Conservation (phyloP, 2,797 vertebrate genomes). For the Enteromius radiatus region DNA sequence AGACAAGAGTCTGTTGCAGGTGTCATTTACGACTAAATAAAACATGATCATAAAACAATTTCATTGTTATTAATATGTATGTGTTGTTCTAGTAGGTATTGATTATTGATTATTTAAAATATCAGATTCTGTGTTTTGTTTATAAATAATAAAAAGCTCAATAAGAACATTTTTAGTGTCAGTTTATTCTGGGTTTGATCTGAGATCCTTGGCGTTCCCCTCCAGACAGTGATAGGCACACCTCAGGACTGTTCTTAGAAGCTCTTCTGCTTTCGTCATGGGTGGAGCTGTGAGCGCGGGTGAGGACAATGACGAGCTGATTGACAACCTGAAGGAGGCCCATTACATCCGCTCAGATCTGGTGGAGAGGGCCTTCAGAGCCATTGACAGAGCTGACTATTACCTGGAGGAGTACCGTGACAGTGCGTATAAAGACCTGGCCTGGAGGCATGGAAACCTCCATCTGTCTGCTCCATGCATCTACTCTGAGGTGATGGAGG, state of each 20-base stretch:
- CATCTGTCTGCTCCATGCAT: conserved; percentile 96
- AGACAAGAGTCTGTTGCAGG: neutral
- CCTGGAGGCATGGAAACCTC: conserved; percentile 96
- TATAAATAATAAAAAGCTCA: neutral
- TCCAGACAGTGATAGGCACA: conserved; percentile 33
- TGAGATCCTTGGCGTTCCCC: conserved; percentile 2
- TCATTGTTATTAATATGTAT: neutral
- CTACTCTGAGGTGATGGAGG: conserved; percentile 99
- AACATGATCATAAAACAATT: neutral
- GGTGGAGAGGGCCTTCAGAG: conserved; percentile 93
- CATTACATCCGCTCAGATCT: conserved; percentile 93
- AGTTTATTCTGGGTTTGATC: neutral
- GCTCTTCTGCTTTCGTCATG: conserved; percentile 77
- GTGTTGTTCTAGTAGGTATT: no score
- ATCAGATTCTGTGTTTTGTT: neutral
- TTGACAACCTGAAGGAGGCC: conserved; percentile 95
- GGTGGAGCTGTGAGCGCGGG: conserved; percentile 96
- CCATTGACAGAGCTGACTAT: conserved; percentile 93
- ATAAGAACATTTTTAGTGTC: neutral
- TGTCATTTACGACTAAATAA: conserved; percentile 24
- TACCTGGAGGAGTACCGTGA: conserved; percentile 95
- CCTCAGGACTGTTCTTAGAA: conserved; percentile 26
- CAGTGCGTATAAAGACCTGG: conserved; percentile 95
- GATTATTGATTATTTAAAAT: neutral
- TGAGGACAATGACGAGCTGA: conserved; percentile 95